Evolutionary conservation across 2,113 vertebrate genomes (phyloP).

Genomic region (Okapia johnstoni): DNA sequence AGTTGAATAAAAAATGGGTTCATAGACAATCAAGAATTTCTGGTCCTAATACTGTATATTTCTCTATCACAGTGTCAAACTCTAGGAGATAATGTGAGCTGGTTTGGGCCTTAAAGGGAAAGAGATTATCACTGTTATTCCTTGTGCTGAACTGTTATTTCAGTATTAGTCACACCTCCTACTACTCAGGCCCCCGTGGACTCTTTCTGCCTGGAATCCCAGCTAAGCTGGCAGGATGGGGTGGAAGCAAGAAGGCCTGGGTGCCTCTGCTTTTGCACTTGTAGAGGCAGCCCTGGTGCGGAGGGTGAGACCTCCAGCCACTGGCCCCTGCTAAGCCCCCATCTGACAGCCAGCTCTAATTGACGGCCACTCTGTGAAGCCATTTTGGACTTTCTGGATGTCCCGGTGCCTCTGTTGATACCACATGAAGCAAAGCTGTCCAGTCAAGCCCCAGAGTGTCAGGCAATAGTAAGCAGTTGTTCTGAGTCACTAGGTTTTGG

Average conservation of each 20-base stretch:
- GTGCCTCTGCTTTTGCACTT: accelerated
- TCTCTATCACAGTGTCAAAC: neutral
- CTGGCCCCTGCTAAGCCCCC: neutral
- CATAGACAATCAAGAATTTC: neutral
- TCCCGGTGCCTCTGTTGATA: neutral
- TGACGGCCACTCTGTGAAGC: neutral
- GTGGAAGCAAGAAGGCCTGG: neutral
- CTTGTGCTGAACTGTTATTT: neutral
- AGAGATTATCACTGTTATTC: neutral
- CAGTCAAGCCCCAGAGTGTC: neutral
- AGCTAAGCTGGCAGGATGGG: neutral
- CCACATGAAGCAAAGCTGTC: neutral
- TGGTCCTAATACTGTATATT: neutral
- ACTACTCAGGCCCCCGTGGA: neutral
- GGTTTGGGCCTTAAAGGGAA: neutral
- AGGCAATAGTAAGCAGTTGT: neutral
- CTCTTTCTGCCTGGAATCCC: neutral
- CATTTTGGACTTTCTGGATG: neutral
- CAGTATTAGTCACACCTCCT: neutral
- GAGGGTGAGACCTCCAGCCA: neutral
- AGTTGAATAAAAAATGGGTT: neutral
- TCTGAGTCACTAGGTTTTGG: neutral
- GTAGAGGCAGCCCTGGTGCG: neutral
- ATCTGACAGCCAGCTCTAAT: accelerated
- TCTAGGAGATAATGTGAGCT: neutral